Base-by-base conservation (phyloP, 2,888 invertebrate species). In the Acleris literana region DNA sequence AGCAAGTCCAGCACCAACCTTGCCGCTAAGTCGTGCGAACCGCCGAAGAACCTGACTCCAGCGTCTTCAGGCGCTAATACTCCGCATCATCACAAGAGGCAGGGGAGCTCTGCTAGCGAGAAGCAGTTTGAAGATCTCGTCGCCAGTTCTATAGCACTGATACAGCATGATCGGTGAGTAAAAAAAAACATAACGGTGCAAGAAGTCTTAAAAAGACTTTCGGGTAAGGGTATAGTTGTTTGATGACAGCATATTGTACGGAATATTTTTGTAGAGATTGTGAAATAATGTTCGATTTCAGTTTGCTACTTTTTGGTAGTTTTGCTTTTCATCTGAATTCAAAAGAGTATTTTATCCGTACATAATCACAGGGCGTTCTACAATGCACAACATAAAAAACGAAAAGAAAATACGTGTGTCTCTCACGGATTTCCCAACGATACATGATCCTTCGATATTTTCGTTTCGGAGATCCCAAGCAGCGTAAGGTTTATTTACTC, bases 111-210 rank as follows among this genome's bases (percentile, higher is more conserved):
- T 0, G 90, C 93, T 29, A 93, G 93, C 71, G 93, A 92, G 79
- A 93, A 93, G 77, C 93, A 93, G 80, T 93, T 93, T 72, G 93
- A 94, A 69, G 94, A 94, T 76, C 90, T 94, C 25, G 94, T 95
- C 17, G 95, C 95, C 51, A 95, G 96, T 74, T 96, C 95, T 33
- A 94, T 95, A 62, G 96, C 96, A 13, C 87, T 96, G 63, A 96
- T 96, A 74, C 95, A 95, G 77, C 94, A 95, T 84, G 94, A 95
- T 74, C 90, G 94, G 94, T 94, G 74, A 84, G 83, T 72, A 53
- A 59, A 56, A 17, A 6, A 39, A 39, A 13, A 0, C 33, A 9
- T 33, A 29, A 29, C 29, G 6, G 29, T 29, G 29, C 29, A 5
- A 25, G 25, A 25, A 29, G 29, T 29, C 7, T 29, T 29, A 7